Percentiles rank a stretch among this genome's conserved stretches.
Conservation (phyloP, 2,888 invertebrate genomes). For the Coleophora flavipennella region DNA sequence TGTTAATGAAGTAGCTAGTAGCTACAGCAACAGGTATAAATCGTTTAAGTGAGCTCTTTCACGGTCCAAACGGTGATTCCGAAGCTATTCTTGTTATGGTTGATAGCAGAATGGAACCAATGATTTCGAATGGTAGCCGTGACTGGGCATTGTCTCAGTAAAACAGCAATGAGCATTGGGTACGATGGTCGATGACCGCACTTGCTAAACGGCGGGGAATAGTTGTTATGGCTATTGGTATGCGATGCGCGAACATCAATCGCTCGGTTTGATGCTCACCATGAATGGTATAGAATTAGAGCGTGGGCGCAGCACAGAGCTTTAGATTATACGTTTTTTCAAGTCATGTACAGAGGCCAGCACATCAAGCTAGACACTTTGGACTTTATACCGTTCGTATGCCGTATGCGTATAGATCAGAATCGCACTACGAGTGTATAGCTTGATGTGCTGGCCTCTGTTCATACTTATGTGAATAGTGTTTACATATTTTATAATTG, state of each 20-base stretch:
- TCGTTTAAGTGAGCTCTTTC: slow-evolving; percentile 39
- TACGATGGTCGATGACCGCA: slow-evolving; percentile 58
- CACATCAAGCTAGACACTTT: too few species aligned
- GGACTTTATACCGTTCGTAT: too few species aligned
- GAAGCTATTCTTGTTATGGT: slow-evolving; percentile 45
- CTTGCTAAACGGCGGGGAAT: slow-evolving; percentile 60
- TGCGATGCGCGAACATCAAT: slow-evolving; percentile 32
- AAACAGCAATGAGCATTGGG: slow-evolving; percentile 57
- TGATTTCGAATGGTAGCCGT: slow-evolving; percentile 12
- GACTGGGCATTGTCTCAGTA: slow-evolving; percentile 58
- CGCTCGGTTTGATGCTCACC: slow-evolving; percentile 11
- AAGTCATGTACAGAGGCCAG: too few species aligned
- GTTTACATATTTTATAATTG: too few species aligned
- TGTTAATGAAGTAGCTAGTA: slow-evolving; percentile 36
- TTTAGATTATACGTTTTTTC: too few species aligned
- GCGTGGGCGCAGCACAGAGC: too few species aligned
- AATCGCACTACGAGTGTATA: too few species aligned
- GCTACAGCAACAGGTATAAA: slow-evolving; percentile 25
- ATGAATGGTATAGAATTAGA: too few species aligned
- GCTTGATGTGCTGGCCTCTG: too few species aligned
- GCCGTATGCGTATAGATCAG: too few species aligned
- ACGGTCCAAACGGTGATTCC: slow-evolving; percentile 34
- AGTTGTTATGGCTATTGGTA: slow-evolving; percentile 35
- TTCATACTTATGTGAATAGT: too few species aligned
- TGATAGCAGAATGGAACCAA: slow-evolving; percentile 29